These are phyloP conservation scores for Pedetes capensis DNA, from an alignment of 2,113 vertebrate species.

Conservation along the genomic window DNA sequence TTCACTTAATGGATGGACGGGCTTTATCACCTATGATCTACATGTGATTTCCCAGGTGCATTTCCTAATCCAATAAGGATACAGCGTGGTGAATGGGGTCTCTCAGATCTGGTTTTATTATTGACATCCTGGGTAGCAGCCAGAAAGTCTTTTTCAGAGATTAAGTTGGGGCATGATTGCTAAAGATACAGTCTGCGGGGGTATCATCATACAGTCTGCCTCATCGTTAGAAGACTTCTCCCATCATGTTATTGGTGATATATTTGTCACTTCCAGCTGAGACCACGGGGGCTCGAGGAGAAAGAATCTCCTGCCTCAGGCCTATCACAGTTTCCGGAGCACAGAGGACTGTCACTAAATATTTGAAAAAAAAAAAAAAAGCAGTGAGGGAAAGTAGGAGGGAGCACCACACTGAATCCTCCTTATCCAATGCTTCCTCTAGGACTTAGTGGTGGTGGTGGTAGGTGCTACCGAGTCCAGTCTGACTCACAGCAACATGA, in stretches of 20 bases:
- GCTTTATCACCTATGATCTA: background rate
- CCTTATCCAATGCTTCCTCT: background rate
- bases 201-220: no score
- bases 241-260: background rate
- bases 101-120: background rate
- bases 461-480: no score
- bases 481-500: no score
- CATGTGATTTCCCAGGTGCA: background rate
- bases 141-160: background rate
- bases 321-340: background rate
- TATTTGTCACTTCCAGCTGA: background rate
- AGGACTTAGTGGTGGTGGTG: no score
- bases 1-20: background rate
- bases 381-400: background rate
- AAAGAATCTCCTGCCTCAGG: background rate
- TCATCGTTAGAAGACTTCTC: background rate
- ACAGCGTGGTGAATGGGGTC: background rate
- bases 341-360: background rate
- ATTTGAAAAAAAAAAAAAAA: slow-evolving; percentile 13
- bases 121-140: background rate
- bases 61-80: background rate
- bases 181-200: no score
- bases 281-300: background rate
- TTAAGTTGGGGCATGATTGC: background rate
- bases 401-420: background rate